Conservation (phyloP, 2,797 vertebrate genomes). For the Chelon labrosus region DNA sequence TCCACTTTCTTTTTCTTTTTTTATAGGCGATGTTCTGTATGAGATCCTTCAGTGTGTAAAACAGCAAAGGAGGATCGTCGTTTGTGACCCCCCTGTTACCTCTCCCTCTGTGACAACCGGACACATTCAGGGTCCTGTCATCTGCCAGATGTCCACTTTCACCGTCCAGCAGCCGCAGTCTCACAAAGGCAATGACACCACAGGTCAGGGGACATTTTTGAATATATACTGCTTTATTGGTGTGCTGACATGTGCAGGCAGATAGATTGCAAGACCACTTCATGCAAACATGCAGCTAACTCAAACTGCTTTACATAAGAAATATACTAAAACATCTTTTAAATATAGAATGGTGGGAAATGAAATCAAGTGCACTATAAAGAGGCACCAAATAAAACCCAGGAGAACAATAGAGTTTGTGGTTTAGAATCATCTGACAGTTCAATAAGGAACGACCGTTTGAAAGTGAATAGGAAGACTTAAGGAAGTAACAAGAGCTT, state of each 20-base stretch:
- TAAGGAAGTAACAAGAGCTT: no score
- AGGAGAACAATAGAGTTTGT: no score
- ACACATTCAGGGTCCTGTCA: slow-evolving; percentile 28
- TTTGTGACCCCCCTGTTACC: slow-evolving; percentile 58
- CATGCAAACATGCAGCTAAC: no score
- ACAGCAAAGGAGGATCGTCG: slow-evolving; percentile 85
- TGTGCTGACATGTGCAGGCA: not conserved
- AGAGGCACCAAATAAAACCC: no score
- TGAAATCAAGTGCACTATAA: not conserved
- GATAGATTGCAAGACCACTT: not conserved
- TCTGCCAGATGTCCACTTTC: slow-evolving; percentile 35
- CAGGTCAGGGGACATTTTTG: slow-evolving; percentile 54
- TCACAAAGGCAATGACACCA: slow-evolving; percentile 5
- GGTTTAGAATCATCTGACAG: no score
- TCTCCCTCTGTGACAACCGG: slow-evolving; percentile 11
- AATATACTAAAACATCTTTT: not conserved
- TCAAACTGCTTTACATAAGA: not conserved
- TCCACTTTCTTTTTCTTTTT: not conserved
- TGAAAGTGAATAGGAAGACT: no score
- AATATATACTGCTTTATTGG: not conserved
- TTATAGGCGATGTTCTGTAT: slow-evolving; percentile 93
- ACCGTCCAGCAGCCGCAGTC: slow-evolving; percentile 46
- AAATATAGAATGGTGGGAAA: not conserved
- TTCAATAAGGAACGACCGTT: no score
- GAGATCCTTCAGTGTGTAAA: slow-evolving; percentile 93